phyloP scores from a whole-genome alignment of 2,113 vertebrate species.

The Ramphastos sulfuratus region DNA sequence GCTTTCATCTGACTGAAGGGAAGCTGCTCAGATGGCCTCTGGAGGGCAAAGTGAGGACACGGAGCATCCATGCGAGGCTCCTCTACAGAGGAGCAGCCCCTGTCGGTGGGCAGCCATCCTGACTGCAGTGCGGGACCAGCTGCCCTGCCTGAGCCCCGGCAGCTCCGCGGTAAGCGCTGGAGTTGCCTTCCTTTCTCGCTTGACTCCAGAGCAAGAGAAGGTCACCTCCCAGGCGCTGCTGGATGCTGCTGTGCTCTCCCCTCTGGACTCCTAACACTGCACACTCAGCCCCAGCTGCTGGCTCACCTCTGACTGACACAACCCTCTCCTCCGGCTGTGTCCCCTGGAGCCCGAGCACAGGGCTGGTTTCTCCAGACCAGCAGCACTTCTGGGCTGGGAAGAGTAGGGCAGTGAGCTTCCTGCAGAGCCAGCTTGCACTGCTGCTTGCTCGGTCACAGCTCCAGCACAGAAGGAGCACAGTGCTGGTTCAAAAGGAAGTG shows the following conservation, averaged over 20 bases:
- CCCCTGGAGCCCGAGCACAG: neutral
- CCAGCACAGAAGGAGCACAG: neutral
- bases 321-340: neutral
- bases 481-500: neutral
- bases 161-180: constrained; percentile 68
- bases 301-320: neutral
- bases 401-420: neutral
- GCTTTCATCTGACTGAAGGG: neutral
- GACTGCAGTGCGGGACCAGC: constrained; percentile 71
- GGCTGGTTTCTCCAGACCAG: neutral
- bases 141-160: constrained; percentile 80
- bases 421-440: neutral
- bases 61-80: neutral
- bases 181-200: neutral
- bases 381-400: neutral
- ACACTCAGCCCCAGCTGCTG: neutral
- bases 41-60: neutral
- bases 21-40: constrained; percentile 60
- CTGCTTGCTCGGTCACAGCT: neutral
- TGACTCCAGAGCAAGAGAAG: neutral
- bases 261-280: neutral
- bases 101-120: constrained; percentile 72
- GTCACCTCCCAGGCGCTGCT: neutral
- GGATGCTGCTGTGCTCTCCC: neutral
- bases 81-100: neutral